Evolutionary conservation across 2,113 vertebrate species (phyloP).

Genomic region (Barbus barbus): DNA sequence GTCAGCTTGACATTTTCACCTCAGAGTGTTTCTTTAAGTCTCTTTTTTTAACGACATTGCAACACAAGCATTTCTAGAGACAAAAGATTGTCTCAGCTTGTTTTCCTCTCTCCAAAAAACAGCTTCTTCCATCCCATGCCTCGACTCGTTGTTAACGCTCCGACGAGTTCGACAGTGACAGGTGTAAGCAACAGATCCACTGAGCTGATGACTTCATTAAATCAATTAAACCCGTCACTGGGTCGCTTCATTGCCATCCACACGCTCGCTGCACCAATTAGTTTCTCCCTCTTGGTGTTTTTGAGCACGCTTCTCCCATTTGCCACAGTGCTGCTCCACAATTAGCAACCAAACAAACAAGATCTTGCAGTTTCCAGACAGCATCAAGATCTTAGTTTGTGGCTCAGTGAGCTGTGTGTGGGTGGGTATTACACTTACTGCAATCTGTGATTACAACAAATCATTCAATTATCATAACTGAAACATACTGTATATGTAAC

Average conservation of each 20-base stretch:
- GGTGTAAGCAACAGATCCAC: conserved; percentile 23
- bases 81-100: not conserved
- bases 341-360: conserved; percentile 31
- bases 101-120: conserved; percentile 3
- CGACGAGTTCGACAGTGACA: conserved; percentile 8
- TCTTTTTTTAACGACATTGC: not conserved
- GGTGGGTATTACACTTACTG: not conserved
- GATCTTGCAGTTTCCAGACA: conserved; percentile 13
- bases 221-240: conserved; percentile 40
- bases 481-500: not conserved
- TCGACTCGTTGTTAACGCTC: conserved; percentile 15
- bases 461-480: conserved; percentile 3
- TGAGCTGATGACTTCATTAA: conserved; percentile 50
- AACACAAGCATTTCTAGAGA: conserved; percentile 19
- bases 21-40: not conserved
- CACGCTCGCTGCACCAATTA: conserved; percentile 36
- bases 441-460: not conserved
- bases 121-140: not conserved
- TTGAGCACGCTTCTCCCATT: conserved; percentile 1
- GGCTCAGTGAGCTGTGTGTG: not conserved
- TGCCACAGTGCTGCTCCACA: conserved; percentile 6
- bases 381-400: conserved; percentile 16
- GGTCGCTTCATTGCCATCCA: conserved; percentile 8
- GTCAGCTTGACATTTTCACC: conserved; percentile 15
- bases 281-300: conserved; percentile 34